These are phyloP conservation scores for Epistrophe grossulariae DNA, from an alignment of 2,888 invertebrate genomes.

Conservation along the genomic window DNA sequence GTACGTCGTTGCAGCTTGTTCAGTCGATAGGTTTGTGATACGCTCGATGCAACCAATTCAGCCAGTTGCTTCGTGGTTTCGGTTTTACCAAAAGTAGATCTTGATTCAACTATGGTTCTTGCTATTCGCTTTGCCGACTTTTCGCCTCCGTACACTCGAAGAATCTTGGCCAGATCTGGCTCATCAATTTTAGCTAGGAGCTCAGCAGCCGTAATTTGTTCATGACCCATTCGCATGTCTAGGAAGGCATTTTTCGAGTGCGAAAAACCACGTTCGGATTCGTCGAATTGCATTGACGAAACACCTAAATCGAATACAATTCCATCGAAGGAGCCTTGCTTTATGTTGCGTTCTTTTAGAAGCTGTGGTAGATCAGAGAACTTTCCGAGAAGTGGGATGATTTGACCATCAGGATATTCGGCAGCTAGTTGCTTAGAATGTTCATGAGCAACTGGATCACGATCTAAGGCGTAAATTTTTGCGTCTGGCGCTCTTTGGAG, in stretches of 20 bases:
- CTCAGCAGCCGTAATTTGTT: conserved; percentile 93
- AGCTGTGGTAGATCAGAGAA: conserved; percentile 94
- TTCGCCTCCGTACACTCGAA: conserved; percentile 97
- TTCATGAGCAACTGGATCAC: conserved; percentile 92
- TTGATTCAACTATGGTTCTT: conserved; percentile 92
- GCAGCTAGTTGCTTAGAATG: conserved; percentile 87
- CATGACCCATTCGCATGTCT: conserved; percentile 96
- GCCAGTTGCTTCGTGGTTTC: conserved; percentile 93
- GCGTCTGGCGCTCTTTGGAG: conserved; percentile 87
- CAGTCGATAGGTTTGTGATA: conserved; percentile 85
- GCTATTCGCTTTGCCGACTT: conserved; percentile 94
- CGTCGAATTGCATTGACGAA: conserved; percentile 97
- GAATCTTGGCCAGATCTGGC: conserved; percentile 90
- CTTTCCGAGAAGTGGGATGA: conserved; percentile 92
- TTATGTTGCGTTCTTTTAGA: conserved; percentile 86
- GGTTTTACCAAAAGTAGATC: conserved; percentile 90
- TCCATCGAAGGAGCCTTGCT: conserved; percentile 90
- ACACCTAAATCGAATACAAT: conserved; percentile 97
- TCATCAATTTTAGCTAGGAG: conserved; percentile 92
- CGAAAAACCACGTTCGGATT: conserved; percentile 92
- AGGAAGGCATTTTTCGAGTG: conserved; percentile 93
- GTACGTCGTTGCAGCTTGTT: conserved; percentile 91
- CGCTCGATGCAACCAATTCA: conserved; percentile 88
- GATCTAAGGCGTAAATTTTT: conserved; percentile 92
- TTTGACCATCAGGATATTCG: conserved; percentile 88